These are phyloP conservation scores for Geodia barretti DNA, from an alignment of 37 sponge, comb jelly and placozoan species.

Conservation along the genomic window DNA sequence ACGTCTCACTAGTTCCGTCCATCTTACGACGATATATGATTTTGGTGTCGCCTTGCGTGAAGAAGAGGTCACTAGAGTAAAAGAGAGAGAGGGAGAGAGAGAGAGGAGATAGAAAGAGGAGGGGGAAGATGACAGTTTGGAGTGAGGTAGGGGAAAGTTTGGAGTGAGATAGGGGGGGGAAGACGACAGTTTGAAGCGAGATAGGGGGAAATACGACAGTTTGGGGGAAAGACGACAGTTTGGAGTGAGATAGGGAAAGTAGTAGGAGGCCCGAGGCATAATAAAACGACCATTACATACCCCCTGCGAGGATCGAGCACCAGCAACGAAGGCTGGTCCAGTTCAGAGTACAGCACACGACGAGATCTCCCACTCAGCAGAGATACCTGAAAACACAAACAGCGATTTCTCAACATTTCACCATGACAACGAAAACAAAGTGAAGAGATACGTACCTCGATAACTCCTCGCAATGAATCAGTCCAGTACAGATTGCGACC, in stretches of 20 bases:
- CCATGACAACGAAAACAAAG: too few relatives aligned
- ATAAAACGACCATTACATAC: constrained; percentile 11
- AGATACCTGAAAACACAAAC: not conserved
- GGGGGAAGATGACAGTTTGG: not conserved
- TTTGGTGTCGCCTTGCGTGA: too few relatives aligned
- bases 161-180: not conserved
- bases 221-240: not conserved
- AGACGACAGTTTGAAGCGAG: not conserved
- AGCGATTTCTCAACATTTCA: too few relatives aligned
- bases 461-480: constrained; percentile 25
- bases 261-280: not conserved
- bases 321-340: constrained; percentile 2
- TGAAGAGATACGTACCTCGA: constrained; percentile 36
- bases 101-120: not conserved
- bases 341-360: not conserved
- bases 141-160: not conserved
- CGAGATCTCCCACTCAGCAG: not conserved
- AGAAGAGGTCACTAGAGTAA: not conserved
- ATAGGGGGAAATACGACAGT: not conserved
- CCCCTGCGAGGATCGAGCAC: constrained; percentile 39
- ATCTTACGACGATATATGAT: too few relatives aligned
- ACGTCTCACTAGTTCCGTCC: too few relatives aligned
- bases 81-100: not conserved
- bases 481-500: constrained; percentile 69
- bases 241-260: not conserved